Evolutionary conservation across 1,140 invertebrate genomes (phyloP).

Genomic region (Bicyclus anynana): DNA sequence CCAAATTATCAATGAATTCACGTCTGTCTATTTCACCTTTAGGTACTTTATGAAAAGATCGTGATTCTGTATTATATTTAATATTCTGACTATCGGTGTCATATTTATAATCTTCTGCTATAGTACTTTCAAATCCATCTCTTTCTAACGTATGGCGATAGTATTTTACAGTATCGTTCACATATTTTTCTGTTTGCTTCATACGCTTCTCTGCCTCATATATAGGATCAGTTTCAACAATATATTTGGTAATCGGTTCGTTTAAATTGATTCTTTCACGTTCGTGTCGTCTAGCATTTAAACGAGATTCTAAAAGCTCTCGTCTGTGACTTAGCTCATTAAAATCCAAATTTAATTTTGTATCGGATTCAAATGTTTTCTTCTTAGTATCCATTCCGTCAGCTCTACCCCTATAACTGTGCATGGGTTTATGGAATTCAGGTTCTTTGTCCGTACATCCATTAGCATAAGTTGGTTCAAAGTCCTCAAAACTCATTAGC

Average conservation of each 20-base stretch:
- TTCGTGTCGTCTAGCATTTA: conserved; percentile 79
- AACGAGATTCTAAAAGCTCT: conserved; percentile 85
- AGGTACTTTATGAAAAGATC: conserved; percentile 57
- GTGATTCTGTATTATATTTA: conserved; percentile 61
- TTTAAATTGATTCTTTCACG: conserved; percentile 57
- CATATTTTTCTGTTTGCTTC: conserved; percentile 74
- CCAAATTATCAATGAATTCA: conserved; percentile 68
- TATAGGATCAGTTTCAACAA: conserved; percentile 67
- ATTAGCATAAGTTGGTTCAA: conserved; percentile 71
- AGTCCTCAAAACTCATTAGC: conserved; percentile 65
- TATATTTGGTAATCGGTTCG: conserved; percentile 61
- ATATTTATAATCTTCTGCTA: conserved; percentile 65
- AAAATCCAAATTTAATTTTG: conserved; percentile 65
- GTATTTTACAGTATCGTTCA: conserved; percentile 76
- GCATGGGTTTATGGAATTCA: conserved; percentile 62
- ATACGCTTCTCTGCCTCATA: conserved; percentile 75
- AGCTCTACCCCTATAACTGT: conserved; percentile 79
- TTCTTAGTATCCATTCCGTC: conserved; percentile 82
- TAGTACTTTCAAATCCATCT: conserved; percentile 60
- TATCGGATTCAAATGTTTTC: conserved; percentile 73
- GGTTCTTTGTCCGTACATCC: conserved; percentile 49
- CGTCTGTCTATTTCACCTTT: conserved; percentile 78
- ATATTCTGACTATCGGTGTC: conserved; percentile 56
- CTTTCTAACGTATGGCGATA: conserved; percentile 67
- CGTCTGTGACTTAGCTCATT: conserved; percentile 83